These are phyloP conservation scores for Ypsolopha sequella DNA, from an alignment of 2,888 invertebrate genomes.

Conservation along the genomic window DNA sequence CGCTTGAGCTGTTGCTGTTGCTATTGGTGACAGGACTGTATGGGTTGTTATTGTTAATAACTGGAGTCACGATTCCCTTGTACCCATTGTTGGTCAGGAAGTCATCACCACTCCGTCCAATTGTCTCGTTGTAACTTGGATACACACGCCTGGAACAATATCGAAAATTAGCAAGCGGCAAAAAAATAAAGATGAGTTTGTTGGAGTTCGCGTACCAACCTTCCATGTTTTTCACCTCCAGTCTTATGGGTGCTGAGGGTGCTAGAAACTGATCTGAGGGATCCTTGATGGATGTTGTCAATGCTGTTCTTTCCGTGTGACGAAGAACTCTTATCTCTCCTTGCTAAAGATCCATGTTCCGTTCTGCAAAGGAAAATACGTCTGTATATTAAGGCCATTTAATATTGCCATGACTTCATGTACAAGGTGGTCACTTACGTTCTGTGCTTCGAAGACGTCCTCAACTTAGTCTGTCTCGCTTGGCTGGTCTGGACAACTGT, in stretches of 20 bases:
- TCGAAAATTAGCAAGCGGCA: slow-evolving; percentile 10
- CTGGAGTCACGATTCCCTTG: slow-evolving; percentile 45
- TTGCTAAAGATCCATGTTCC: slow-evolving; percentile 55
- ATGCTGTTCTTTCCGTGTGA: slow-evolving; percentile 43
- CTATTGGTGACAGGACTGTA: slow-evolving; percentile 64
- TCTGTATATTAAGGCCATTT: not conserved
- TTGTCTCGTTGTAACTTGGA: slow-evolving; percentile 52
- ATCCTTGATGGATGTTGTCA: slow-evolving; percentile 59
- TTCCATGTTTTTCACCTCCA: slow-evolving; percentile 60
- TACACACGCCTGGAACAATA: slow-evolving; percentile 41
- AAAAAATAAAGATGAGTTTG: slow-evolving; percentile 11
- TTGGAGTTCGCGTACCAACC: slow-evolving; percentile 22
- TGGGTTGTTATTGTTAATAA: slow-evolving; percentile 56
- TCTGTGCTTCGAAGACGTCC: slow-evolving; percentile 53
- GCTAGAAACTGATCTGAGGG: slow-evolving; percentile 71
- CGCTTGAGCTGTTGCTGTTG: slow-evolving; percentile 66
- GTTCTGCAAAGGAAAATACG: slow-evolving; percentile 23
- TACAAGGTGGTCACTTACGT: slow-evolving; percentile 29
- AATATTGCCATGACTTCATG: not conserved
- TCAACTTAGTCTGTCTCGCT: slow-evolving; percentile 71
- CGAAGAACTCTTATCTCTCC: slow-evolving; percentile 49
- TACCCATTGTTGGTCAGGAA: slow-evolving; percentile 60
- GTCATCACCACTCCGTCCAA: slow-evolving; percentile 41
- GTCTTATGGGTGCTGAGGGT: slow-evolving; percentile 69
- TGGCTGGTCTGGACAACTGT: slow-evolving; percentile 85